Base-by-base conservation (phyloP, 2,113 vertebrate genomes). In the Cyprinodon brontotheroides region DNA sequence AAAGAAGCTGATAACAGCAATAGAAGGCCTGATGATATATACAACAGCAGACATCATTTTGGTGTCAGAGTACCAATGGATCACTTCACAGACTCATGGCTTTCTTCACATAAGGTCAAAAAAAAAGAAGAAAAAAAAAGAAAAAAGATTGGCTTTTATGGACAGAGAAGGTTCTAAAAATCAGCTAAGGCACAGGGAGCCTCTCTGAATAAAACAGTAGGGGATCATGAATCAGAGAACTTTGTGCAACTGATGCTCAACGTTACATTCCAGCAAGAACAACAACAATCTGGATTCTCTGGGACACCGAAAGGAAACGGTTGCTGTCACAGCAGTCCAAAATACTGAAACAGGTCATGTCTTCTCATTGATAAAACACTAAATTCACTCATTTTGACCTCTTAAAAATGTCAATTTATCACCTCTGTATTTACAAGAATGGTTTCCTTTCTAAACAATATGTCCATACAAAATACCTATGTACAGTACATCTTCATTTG, bases 171-270 rank as follows among this genome's bases (percentile, higher is more conserved):
- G 93, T 90, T 92, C 84, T 90, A 89, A 92, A 90, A 91, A 83
- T 92, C 95, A 95, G 96, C 96, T 98, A 99, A 98, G 97, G 97
- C 98, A 98, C 98, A 94, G 93, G 94, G 87, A 90, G 94, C 94
- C 88, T 95, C 92, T 92, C 95, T 87, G 43, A 65, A 50, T 82
- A 40, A 62, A 0, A 45, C 17, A 68, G 4, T 37, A 71, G 78
- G 81, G 66, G 72, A 81, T 86, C 84, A 85, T 93, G 92, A 94
- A 91, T 95, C 91, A 94, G 93, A 95, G 93, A 86, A 90, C 90
- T 92, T 95, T 96, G 96, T 96, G 96, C 95, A 96, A 95, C 94
- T 87, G 86, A 93, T 96, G 94, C 93, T 91, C 91, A 93, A 95
- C 95, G 92, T 93, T 96, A 97, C 95, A 95, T 96, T 97, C 96